Base-by-base conservation (phyloP, 2,113 vertebrate genomes). In the Ellobius talpinus region DNA sequence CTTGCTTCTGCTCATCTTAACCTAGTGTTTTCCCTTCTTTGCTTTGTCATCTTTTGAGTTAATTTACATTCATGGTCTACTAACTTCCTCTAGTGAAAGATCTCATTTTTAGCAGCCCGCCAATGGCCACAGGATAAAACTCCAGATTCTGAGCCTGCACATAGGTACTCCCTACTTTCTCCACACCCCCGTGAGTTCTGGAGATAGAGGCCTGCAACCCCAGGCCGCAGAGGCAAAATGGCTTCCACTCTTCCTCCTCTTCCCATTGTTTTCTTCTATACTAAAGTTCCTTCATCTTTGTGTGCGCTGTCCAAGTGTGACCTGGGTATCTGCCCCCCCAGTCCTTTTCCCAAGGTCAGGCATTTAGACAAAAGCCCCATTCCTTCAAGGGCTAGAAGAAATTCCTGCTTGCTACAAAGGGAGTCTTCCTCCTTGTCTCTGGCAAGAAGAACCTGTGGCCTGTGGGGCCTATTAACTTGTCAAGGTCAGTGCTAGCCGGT, bases 1-100 rank as follows among this genome's bases (percentile, higher is more conserved):
- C 85, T 91, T 91, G 66, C 39, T 91, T 96, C 93, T 91, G 68
- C 52, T 21, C 82, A 77, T 96, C 61, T 78, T 66, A 85, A 94
- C 79, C 81, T 93, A 73, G 16, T 42, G 52, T 86, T 91, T 94
- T 87, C 58, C 58, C 82, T 84, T 73, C 84, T 95, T 79, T 77
- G 36, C 77, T 96, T 88, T 87, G 13, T 39, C 61, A 5, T 91
- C 52, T 94, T 91, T 24, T 7, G 26, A 65, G 61, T 87, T 95
- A 73, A 94, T 42, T 47, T 93, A 65, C 84, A 55, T 36, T 85
- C 21, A 39, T 88, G 87, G 89, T 87, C 81, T 95, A 73, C 66
- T 85, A 70, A n/a, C 33, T 94, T 87, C 76, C 79, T 90, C 31
- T 36, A 17, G 19, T 61, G 95, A 95, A 95, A 26, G 29, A 21